phyloP scores from a whole-genome alignment of 2,113 vertebrate species.

The Lates calcarifer region DNA sequence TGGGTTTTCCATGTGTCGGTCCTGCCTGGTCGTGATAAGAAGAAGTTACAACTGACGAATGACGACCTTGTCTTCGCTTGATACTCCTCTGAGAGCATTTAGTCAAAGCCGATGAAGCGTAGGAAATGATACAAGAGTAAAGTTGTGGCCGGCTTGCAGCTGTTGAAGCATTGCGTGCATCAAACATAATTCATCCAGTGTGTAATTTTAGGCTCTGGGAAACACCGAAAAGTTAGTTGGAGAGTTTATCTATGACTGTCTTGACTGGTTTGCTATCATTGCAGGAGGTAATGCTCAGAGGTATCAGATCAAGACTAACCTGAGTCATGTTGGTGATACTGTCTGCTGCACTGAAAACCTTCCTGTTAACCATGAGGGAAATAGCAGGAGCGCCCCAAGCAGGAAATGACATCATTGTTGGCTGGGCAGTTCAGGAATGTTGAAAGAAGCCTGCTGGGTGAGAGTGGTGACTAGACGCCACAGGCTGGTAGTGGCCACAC shows the following conservation, averaged over 20 bases:
- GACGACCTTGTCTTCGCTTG: slow-evolving; percentile 12
- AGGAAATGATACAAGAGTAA: slow-evolving; percentile 38
- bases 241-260: neutral
- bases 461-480: slow-evolving; percentile 82
- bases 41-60: slow-evolving; percentile 27
- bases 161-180: slow-evolving; percentile 19
- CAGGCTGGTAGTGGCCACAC: slow-evolving; percentile 80
- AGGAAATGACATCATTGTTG: slow-evolving; percentile 84
- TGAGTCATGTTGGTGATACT: slow-evolving; percentile 42
- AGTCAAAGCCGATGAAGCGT: slow-evolving; percentile 6
- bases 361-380: neutral
- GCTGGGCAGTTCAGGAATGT: slow-evolving; percentile 80
- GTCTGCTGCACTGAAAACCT: slow-evolving; percentile 5
- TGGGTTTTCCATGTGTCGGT: slow-evolving; percentile 38
- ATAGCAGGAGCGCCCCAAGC: slow-evolving; percentile 57
- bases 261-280: neutral
- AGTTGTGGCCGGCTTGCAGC: neutral
- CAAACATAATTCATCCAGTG: neutral
- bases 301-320: slow-evolving; percentile 43
- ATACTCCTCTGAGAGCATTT: slow-evolving; percentile 30
- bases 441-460: slow-evolving; percentile 86
- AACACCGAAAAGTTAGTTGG: neutral
- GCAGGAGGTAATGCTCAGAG: slow-evolving; percentile 19
- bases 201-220: neutral
- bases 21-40: slow-evolving; percentile 35